A percentile compares a stretch with the other conserved stretches of the same genome.
Evolutionary conservation across 2,113 vertebrate genomes (phyloP).

Genomic region (Entelurus aequoreus): DNA sequence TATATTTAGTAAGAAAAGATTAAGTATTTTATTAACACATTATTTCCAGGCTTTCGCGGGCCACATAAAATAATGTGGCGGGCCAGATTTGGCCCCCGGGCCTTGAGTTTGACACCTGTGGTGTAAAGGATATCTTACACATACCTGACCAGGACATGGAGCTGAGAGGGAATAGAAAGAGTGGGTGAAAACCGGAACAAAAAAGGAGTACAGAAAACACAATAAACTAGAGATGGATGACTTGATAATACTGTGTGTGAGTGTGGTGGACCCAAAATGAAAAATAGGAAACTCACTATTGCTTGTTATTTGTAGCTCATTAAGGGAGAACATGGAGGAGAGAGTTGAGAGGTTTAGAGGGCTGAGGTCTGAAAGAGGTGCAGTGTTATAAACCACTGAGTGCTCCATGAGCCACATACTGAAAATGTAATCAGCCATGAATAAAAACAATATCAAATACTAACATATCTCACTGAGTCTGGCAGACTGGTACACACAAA

Average conservation of each 20-base stretch:
- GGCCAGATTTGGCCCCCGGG: too few relatives aligned
- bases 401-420: conserved; percentile 31
- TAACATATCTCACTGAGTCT: conserved; percentile 30
- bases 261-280: conserved; percentile 28
- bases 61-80: too few relatives aligned
- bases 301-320: conserved; percentile 20
- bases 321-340: conserved; percentile 14
- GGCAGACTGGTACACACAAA: conserved; percentile 15
- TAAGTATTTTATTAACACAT: too few relatives aligned
- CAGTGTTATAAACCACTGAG: conserved; percentile 27
- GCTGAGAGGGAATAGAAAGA: conserved; percentile 45
- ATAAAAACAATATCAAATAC: conserved; percentile 57
- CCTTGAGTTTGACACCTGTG: too few relatives aligned
- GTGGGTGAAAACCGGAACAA: conserved; percentile 26
- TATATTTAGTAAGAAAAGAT: too few relatives aligned
- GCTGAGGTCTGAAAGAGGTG: conserved; percentile 16
- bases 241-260: conserved; percentile 21
- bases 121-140: conserved; percentile 56
- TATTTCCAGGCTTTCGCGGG: too few relatives aligned
- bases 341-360: conserved; percentile 18
- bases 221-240: conserved; percentile 28
- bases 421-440: conserved; percentile 58
- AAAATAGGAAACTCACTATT: conserved; percentile 1
- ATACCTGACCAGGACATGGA: conserved; percentile 62
- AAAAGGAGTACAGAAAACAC: conserved; percentile 27